Percentiles rank a stretch among this genome's conserved stretches.
These are phyloP conservation scores for Sebastes variabilis DNA, from an alignment of 2,797 vertebrate species.

Conservation along the genomic window DNA sequence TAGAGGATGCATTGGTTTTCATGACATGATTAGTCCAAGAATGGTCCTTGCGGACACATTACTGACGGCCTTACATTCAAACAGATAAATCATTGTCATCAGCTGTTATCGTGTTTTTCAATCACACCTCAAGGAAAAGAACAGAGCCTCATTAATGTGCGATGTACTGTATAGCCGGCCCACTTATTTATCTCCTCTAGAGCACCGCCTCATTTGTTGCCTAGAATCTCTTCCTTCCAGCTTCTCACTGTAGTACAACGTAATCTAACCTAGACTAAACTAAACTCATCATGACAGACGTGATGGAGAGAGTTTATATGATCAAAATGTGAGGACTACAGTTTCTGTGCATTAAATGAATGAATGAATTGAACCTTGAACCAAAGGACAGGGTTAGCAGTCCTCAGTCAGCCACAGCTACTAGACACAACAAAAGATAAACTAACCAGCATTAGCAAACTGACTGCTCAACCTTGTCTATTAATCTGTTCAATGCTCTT, in stretches of 20 bases:
- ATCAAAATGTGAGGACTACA: not conserved
- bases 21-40: not conserved
- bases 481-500: conserved; percentile 70
- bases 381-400: not conserved
- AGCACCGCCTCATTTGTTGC: conserved; percentile 1
- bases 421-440: conserved; percentile 59
- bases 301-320: not conserved
- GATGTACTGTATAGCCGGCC: conserved; percentile 15
- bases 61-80: not conserved
- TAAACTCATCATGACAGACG: not conserved
- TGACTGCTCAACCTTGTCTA: conserved; percentile 38
- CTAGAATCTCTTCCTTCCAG: not conserved
- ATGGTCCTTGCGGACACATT: conserved; percentile 1
- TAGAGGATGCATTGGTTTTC: not conserved
- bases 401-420: conserved; percentile 14
- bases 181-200: conserved; percentile 11
- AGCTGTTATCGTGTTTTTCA: not conserved
- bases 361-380: not conserved
- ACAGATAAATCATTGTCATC: conserved; percentile 1
- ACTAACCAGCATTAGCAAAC: conserved; percentile 52
- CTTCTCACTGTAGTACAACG: not conserved
- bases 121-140: conserved; percentile 8
- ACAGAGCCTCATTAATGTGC: conserved; percentile 7
- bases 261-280: not conserved
- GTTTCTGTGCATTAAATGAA: not conserved